Evolutionary conservation across 2,797 vertebrate species (phyloP).

Genomic region (Sebastes iracundus): DNA sequence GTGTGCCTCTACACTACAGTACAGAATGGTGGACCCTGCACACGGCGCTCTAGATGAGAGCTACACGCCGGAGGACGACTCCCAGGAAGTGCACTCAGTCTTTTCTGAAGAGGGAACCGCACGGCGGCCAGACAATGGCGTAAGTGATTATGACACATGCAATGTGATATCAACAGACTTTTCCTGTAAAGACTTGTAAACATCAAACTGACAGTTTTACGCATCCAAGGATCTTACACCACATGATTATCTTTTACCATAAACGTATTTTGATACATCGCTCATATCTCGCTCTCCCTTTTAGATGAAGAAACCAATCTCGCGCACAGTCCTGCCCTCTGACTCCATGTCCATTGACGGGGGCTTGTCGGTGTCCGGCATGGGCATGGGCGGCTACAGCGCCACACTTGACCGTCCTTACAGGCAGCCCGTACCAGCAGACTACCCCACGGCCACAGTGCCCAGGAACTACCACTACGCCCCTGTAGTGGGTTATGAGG

Average conservation of each 20-base stretch:
- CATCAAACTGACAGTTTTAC: neutral
- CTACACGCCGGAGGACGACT: slow-evolving; percentile 92
- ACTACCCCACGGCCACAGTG: slow-evolving; percentile 90
- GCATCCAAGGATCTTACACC: neutral
- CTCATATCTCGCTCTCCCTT: neutral
- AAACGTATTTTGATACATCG: neutral
- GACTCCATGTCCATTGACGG: slow-evolving; percentile 89
- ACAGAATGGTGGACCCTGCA: slow-evolving; percentile 94
- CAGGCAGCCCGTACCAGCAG: slow-evolving; percentile 81
- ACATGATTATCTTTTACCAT: neutral
- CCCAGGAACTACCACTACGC: slow-evolving; percentile 96
- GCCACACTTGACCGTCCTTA: slow-evolving; percentile 93
- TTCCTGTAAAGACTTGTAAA: neutral
- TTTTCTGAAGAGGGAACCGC: slow-evolving; percentile 93
- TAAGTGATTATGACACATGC: slow-evolving; percentile 39
- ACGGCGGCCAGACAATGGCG: slow-evolving; percentile 90
- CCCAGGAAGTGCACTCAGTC: slow-evolving; percentile 89
- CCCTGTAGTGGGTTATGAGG: slow-evolving; percentile 80
- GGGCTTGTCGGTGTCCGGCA: slow-evolving; percentile 77
- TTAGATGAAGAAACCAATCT: slow-evolving; percentile 94
- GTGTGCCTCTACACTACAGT: slow-evolving; percentile 68
- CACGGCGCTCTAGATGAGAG: slow-evolving; percentile 89
- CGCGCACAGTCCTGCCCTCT: slow-evolving; percentile 87
- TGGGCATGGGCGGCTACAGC: slow-evolving; percentile 86
- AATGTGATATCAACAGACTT: neutral